These are phyloP conservation scores for Caenorhabditis sp. DNA, from an alignment of 2,888 invertebrate species.

Conservation along the genomic window DNA sequence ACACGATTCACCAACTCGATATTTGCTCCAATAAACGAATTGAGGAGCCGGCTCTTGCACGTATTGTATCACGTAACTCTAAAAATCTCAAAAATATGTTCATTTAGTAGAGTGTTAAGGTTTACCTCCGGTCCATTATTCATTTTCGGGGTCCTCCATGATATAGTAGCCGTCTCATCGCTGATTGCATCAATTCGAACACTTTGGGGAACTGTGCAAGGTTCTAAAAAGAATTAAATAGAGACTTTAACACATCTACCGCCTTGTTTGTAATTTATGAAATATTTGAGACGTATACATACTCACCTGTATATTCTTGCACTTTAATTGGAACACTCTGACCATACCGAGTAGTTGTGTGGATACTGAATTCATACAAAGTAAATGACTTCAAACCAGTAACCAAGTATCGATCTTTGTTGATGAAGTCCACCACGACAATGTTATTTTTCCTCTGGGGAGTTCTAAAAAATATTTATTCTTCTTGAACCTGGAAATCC, in stretches of 20 bases:
- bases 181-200: slow-evolving; percentile 65
- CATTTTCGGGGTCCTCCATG: slow-evolving; percentile 67
- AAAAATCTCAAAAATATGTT: slow-evolving; percentile 16
- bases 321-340: slow-evolving; percentile 59
- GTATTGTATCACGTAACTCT: slow-evolving; percentile 67
- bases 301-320: slow-evolving; percentile 68
- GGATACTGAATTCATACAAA: slow-evolving; percentile 68
- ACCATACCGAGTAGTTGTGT: slow-evolving; percentile 66
- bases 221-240: slow-evolving; percentile 52
- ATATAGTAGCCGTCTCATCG: slow-evolving; percentile 67
- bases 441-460: slow-evolving; percentile 63
- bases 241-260: no score
- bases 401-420: slow-evolving; percentile 61
- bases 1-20: slow-evolving; percentile 56
- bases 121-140: slow-evolving; percentile 68
- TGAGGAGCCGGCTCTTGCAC: slow-evolving; percentile 69
- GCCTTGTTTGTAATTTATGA: no score
- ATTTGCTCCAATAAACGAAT: slow-evolving; percentile 66
- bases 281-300: no score
- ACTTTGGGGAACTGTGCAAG: slow-evolving; percentile 68
- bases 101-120: background rate
- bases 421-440: slow-evolving; percentile 68
- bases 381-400: slow-evolving; percentile 62
- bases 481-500: no score
- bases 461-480: slow-evolving; percentile 54